Conservation (phyloP, 64 coral and sea anemone genomes). For the Catalaphyllia jardinei region DNA sequence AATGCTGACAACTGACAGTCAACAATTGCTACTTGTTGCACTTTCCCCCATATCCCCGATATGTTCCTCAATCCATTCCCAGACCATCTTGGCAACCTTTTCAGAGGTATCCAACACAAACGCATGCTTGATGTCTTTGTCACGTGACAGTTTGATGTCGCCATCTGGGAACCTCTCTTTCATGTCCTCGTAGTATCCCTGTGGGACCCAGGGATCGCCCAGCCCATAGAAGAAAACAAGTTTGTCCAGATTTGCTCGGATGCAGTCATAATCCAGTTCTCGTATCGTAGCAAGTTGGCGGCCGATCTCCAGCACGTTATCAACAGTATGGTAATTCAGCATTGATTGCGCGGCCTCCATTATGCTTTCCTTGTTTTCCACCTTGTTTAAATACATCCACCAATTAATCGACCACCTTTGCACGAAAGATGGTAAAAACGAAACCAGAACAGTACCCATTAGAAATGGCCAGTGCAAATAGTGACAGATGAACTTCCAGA, state of each 20-base stretch:
- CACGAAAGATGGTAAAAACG: slow-evolving; percentile 59
- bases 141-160: slow-evolving; percentile 68
- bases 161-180: slow-evolving; percentile 71
- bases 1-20: no score
- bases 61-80: slow-evolving; percentile 73
- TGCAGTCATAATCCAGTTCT: slow-evolving; percentile 59
- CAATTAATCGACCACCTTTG: slow-evolving; percentile 82
- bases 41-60: neutral
- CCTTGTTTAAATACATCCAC: slow-evolving; percentile 87
- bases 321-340: slow-evolving; percentile 63
- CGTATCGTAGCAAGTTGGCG: slow-evolving; percentile 74
- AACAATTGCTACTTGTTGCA: neutral
- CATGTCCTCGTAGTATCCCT: slow-evolving; percentile 80
- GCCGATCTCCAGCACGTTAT: slow-evolving; percentile 79
- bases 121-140: slow-evolving; percentile 84
- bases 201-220: slow-evolving; percentile 87
- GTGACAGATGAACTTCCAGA: slow-evolving; percentile 82
- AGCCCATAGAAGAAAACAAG: slow-evolving; percentile 90
- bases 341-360: slow-evolving; percentile 62
- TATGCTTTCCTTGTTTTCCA: slow-evolving; percentile 43
- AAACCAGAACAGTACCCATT: slow-evolving; percentile 48
- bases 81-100: slow-evolving; percentile 80
- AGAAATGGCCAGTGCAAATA: slow-evolving; percentile 91
- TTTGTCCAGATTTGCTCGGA: slow-evolving; percentile 74
- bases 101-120: slow-evolving; percentile 88